phyloP scores from a whole-genome alignment of 2,888 invertebrate species.

The Apeira syringaria region DNA sequence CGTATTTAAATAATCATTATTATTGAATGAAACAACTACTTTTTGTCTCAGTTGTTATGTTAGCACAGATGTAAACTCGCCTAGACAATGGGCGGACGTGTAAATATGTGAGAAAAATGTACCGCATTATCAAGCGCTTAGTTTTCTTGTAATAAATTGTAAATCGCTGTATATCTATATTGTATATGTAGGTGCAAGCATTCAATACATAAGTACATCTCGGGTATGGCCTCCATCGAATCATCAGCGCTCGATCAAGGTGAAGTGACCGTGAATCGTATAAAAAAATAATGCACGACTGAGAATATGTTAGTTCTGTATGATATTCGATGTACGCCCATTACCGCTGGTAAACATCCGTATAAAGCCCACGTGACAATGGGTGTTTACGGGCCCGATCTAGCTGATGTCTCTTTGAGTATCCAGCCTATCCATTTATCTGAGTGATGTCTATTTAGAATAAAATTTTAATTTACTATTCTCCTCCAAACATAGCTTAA shows the following conservation, averaged over 20 bases:
- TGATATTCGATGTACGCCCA: conserved; percentile 21
- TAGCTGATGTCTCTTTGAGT: too few species aligned
- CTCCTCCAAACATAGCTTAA: too few species aligned
- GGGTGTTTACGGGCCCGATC: conserved; percentile 5
- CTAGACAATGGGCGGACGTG: conserved; percentile 70
- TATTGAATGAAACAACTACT: conserved; percentile 42
- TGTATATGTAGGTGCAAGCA: not conserved
- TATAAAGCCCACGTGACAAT: conserved; percentile 26
- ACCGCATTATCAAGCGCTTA: conserved; percentile 42
- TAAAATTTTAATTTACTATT: too few species aligned
- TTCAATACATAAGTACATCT: conserved; percentile 17
- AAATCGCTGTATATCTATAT: conserved; percentile 1
- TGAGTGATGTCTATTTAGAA: too few species aligned
- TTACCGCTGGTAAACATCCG: conserved; percentile 30
- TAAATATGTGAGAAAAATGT: conserved; percentile 60
- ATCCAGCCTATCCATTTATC: too few species aligned
- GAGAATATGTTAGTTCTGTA: conserved; percentile 30
- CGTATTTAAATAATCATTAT: conserved; percentile 52
- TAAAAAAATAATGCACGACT: conserved; percentile 51
- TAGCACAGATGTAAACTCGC: conserved; percentile 39
- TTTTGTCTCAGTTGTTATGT: conserved; percentile 44
- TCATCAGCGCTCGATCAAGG: conserved; percentile 47
- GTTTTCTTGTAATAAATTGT: conserved; percentile 29
- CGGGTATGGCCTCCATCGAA: conserved; percentile 48
- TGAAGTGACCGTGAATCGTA: conserved; percentile 54